These are phyloP conservation scores for Drosophila borealis DNA, from an alignment of 2,888 invertebrate genomes.

Conservation along the genomic window DNA sequence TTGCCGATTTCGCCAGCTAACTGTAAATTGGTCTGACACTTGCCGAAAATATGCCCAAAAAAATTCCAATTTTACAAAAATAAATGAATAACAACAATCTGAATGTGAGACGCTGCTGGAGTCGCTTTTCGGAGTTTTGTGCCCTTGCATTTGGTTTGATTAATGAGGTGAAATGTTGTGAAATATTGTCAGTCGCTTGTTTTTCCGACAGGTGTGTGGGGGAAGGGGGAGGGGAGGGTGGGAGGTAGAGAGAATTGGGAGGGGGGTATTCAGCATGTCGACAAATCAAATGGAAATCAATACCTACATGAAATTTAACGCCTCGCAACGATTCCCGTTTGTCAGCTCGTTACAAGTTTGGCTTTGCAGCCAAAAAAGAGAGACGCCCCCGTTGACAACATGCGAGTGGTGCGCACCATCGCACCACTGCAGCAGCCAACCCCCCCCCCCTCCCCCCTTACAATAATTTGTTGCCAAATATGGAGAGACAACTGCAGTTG, in stretches of 20 bases:
- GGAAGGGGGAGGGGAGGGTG: neutral
- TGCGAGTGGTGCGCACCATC: constrained; percentile 6
- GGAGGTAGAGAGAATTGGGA: neutral
- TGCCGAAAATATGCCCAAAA: constrained; percentile 72
- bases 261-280: constrained; percentile 13
- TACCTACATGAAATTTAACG: constrained; percentile 74
- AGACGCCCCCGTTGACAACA: constrained; percentile 37
- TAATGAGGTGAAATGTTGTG: constrained; percentile 84
- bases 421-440: too few species aligned
- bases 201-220: neutral
- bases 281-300: constrained; percentile 79
- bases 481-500: constrained; percentile 50
- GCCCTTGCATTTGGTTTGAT: constrained; percentile 76
- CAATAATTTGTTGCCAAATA: constrained; percentile 35
- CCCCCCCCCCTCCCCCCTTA: neutral
- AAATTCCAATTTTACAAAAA: constrained; percentile 15
- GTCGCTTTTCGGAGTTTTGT: constrained; percentile 6
- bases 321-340: constrained; percentile 50
- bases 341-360: constrained; percentile 38
- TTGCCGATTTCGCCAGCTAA: constrained; percentile 44
- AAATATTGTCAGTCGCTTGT: constrained; percentile 71
- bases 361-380: constrained; percentile 18
- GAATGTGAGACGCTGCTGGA: constrained; percentile 25
- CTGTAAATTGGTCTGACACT: constrained; percentile 75
- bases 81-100: constrained; percentile 11